Percentiles rank a stretch among this genome's conserved stretches.
These are phyloP conservation scores for Lasioglossum lativentre DNA, from an alignment of 2,888 invertebrate species.

Conservation along the genomic window DNA sequence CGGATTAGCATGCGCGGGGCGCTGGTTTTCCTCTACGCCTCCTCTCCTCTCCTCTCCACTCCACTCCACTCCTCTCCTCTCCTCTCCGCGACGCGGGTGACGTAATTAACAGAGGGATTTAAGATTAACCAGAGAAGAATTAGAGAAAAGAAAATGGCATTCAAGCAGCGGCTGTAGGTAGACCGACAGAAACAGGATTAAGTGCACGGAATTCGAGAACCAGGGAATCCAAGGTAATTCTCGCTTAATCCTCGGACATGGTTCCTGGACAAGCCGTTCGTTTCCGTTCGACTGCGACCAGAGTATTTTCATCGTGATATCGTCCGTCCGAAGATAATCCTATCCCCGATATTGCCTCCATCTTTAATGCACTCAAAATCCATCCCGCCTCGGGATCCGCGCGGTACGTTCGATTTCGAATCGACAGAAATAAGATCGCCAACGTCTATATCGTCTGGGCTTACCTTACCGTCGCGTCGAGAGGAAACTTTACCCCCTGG, in stretches of 20 bases:
- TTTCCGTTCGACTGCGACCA: constrained; percentile 44
- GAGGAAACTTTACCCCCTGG: constrained; percentile 21
- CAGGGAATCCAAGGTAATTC: constrained; percentile 70
- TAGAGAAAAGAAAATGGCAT: constrained; percentile 58
- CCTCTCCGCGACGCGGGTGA: neutral
- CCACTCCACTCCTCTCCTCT: too few species aligned
- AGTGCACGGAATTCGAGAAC: constrained; percentile 67
- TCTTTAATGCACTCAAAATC: constrained; percentile 71
- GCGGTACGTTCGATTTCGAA: constrained; percentile 29
- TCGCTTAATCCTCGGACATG: constrained; percentile 69
- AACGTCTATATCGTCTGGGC: constrained; percentile 12
- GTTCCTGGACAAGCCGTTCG: constrained; percentile 60
- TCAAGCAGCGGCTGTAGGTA: constrained; percentile 44
- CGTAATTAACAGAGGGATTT: constrained; percentile 63
- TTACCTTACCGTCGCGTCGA: constrained; percentile 9
- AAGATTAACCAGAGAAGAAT: constrained; percentile 61
- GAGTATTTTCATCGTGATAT: constrained; percentile 69
- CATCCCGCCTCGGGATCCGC: constrained; percentile 37
- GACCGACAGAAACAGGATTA: constrained; percentile 68
- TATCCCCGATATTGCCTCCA: constrained; percentile 69
- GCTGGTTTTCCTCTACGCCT: too few species aligned
- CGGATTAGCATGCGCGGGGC: neutral
- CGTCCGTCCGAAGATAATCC: constrained; percentile 67
- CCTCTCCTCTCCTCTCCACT: neutral
- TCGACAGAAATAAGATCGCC: constrained; percentile 51